phyloP scores from a whole-genome alignment of 2,888 invertebrate species.

The Lysandra coridon region DNA sequence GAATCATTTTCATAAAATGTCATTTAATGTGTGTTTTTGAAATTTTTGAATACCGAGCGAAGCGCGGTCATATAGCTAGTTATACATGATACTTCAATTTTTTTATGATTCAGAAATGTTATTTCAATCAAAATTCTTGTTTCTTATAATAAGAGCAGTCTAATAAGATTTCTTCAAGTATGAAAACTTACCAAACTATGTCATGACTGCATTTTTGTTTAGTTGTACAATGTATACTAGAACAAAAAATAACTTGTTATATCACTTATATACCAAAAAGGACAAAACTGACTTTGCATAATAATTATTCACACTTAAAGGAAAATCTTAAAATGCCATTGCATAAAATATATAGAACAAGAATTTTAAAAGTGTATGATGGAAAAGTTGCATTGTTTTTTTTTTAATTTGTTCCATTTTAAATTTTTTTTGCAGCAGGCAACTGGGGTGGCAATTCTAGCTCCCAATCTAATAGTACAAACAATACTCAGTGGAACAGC shows the following conservation, averaged over 20 bases:
- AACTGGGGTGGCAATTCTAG: constrained; percentile 75
- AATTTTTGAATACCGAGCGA: too few relatives aligned
- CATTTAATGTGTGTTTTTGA: too few relatives aligned
- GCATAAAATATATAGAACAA: background rate
- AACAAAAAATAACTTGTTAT: constrained; percentile 5
- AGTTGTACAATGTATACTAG: background rate
- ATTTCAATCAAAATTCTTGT: background rate
- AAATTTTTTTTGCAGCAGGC: constrained; percentile 57
- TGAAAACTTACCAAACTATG: background rate
- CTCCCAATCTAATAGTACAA: constrained; percentile 68
- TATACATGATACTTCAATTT: background rate
- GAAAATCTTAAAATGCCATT: background rate
- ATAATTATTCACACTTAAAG: constrained; percentile 15
- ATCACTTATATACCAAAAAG: background rate
- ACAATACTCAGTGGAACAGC: constrained; percentile 77
- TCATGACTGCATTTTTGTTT: background rate
- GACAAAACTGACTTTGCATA: background rate
- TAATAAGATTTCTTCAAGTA: background rate
- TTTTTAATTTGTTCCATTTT: background rate
- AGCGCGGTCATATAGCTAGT: too few relatives aligned
- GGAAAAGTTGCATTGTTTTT: background rate
- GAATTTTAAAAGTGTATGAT: background rate
- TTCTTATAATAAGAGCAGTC: background rate
- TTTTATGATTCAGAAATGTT: background rate
- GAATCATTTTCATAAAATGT: too few relatives aligned